A percentile compares a stretch with the other conserved stretches of the same genome.
phyloP scores from a whole-genome alignment of 2,888 invertebrate species.

The Scaptodrosophila latifasciaeformis region DNA sequence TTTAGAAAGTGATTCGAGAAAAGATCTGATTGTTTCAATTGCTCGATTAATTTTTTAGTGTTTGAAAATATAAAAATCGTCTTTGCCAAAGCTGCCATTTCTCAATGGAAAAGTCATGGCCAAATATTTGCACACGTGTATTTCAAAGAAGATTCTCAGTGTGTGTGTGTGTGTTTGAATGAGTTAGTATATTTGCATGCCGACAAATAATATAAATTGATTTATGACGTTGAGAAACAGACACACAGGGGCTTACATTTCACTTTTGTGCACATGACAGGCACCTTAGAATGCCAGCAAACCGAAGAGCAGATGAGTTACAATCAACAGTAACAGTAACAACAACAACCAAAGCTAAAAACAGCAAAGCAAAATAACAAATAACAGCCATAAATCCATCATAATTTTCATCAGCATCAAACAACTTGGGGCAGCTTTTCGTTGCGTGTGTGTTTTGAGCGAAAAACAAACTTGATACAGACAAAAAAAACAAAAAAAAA shows the following conservation, averaged over 20 bases:
- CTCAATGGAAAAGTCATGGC: not conserved
- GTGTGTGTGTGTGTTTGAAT: not conserved
- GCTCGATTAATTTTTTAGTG: no score
- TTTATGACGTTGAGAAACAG: slow-evolving; percentile 34
- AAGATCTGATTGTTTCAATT: no score
- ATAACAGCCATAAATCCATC: slow-evolving; percentile 48
- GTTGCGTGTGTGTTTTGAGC: not conserved
- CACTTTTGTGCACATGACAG: slow-evolving; percentile 39
- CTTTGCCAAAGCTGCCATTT: no score
- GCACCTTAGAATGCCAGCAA: no score
- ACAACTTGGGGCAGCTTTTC: not conserved
- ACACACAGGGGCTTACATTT: slow-evolving; percentile 23
- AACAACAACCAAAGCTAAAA: no score
- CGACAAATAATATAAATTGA: slow-evolving; percentile 29
- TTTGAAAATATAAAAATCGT: no score
- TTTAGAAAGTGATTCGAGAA: no score
- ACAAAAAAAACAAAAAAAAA: no score
- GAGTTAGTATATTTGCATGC: not conserved
- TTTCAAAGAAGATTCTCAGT: not conserved
- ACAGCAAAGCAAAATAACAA: no score
- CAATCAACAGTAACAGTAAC: not conserved
- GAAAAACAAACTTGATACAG: not conserved
- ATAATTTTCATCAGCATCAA: slow-evolving; percentile 30
- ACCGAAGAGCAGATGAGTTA: no score
- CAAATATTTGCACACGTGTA: slow-evolving; percentile 1